Evolutionary conservation across 2,113 vertebrate genomes (phyloP).

Genomic region (Rutilus rutilus): DNA sequence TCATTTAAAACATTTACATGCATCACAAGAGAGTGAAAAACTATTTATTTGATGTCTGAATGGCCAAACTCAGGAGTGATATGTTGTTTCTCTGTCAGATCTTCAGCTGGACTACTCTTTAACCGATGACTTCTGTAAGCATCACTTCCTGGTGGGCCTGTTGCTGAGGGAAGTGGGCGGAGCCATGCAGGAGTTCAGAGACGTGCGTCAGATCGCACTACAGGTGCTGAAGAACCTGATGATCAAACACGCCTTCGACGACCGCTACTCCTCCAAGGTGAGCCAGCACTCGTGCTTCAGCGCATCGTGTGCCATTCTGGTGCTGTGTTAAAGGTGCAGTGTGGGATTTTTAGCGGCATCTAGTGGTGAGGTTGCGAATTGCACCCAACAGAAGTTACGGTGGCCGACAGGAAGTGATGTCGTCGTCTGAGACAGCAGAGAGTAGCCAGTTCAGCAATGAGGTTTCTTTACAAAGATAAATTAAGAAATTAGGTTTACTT

Average conservation of each 20-base stretch:
- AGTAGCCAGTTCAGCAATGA: too few species aligned
- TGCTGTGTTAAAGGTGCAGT: too few species aligned
- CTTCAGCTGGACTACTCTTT: slow-evolving; percentile 95
- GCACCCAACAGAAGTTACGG: too few species aligned
- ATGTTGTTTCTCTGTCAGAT: slow-evolving; percentile 74
- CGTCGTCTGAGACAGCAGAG: too few species aligned
- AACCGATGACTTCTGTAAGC: slow-evolving; percentile 96
- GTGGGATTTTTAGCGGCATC: too few species aligned
- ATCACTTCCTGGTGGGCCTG: slow-evolving; percentile 96
- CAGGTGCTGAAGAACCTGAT: slow-evolving; percentile 95
- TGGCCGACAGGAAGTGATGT: too few species aligned
- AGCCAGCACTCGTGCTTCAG: slow-evolving; percentile 42
- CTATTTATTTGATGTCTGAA: neutral
- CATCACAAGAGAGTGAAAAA: neutral
- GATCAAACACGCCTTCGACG: slow-evolving; percentile 96
- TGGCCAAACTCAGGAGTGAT: neutral
- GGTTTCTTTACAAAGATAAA: too few species aligned
- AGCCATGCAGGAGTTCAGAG: slow-evolving; percentile 91
- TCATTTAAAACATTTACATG: neutral
- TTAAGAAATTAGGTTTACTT: too few species aligned
- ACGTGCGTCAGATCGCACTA: slow-evolving; percentile 90
- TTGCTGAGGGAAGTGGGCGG: slow-evolving; percentile 90
- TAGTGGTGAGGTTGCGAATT: too few species aligned
- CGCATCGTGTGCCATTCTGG: neutral
- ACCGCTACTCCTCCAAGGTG: slow-evolving; percentile 91